These are phyloP conservation scores for Calameuta idolon DNA, from an alignment of 2,888 invertebrate genomes.

Conservation along the genomic window DNA sequence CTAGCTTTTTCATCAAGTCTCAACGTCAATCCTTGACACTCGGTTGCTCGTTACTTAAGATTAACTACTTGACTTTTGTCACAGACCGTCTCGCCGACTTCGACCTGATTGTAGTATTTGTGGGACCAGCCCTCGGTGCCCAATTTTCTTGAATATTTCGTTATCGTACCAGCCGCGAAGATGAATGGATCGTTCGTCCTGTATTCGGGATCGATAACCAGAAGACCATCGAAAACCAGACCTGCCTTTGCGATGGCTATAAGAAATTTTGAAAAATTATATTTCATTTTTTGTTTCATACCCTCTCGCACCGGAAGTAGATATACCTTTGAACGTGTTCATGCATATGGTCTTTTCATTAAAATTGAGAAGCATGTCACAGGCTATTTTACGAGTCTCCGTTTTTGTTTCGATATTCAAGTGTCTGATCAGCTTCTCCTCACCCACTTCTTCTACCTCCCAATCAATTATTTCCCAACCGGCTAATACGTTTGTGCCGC, in stretches of 20 bases:
- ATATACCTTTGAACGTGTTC: conserved; percentile 66
- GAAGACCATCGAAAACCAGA: conserved; percentile 73
- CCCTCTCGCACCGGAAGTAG: too few relatives aligned
- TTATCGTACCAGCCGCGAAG: conserved; percentile 75
- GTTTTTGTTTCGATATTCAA: conserved; percentile 70
- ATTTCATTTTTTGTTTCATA: neutral
- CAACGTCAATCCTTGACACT: too few relatives aligned
- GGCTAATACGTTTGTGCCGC: conserved; percentile 68
- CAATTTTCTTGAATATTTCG: conserved; percentile 74
- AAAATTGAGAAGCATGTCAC: conserved; percentile 73
- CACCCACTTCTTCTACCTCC: conserved; percentile 56
- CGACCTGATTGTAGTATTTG: conserved; percentile 72
- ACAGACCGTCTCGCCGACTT: conserved; percentile 70
- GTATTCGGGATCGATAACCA: conserved; percentile 74
- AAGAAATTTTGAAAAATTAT: conserved; percentile 22
- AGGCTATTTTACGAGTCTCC: conserved; percentile 67
- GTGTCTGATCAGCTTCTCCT: conserved; percentile 54
- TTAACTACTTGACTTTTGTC: too few relatives aligned
- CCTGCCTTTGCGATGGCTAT: conserved; percentile 72
- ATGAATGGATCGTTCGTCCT: conserved; percentile 76
- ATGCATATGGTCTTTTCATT: conserved; percentile 69
- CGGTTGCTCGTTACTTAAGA: too few relatives aligned
- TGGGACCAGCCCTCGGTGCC: conserved; percentile 70
- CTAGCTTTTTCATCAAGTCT: conserved; percentile 36
- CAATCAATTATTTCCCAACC: conserved; percentile 72